These are phyloP conservation scores for Lomographa bimaculata DNA, from an alignment of 2,888 invertebrate genomes.

Conservation along the genomic window DNA sequence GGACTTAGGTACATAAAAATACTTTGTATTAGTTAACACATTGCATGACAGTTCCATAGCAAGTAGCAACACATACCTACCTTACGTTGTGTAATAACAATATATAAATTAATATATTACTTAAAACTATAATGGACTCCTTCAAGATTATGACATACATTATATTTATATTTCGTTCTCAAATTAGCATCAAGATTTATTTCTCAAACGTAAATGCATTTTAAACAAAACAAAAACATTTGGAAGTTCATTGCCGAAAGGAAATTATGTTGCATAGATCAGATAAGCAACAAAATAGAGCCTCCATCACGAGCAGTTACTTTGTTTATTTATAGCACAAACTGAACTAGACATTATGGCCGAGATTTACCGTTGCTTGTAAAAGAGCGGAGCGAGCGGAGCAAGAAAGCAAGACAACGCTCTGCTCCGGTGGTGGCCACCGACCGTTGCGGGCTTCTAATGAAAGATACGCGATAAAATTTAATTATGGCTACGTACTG, in stretches of 20 bases:
- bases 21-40: too few relatives aligned
- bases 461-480: constrained; percentile 69
- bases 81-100: too few relatives aligned
- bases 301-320: constrained; percentile 12
- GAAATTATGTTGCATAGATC: constrained; percentile 10
- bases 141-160: too few relatives aligned
- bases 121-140: too few relatives aligned
- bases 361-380: constrained; percentile 60
- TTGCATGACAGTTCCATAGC: too few relatives aligned
- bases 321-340: constrained; percentile 30
- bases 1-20: too few relatives aligned
- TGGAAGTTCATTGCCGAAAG: constrained; percentile 4
- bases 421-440: constrained; percentile 56
- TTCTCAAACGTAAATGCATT: too few relatives aligned
- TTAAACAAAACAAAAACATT: too few relatives aligned
- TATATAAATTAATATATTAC: too few relatives aligned
- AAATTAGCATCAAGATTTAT: too few relatives aligned
- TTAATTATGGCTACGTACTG: constrained; percentile 68
- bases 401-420: constrained; percentile 66
- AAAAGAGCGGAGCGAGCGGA: constrained; percentile 36
- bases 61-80: too few relatives aligned
- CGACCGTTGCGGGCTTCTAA: constrained; percentile 57
- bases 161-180: too few relatives aligned
- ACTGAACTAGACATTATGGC: constrained; percentile 58
- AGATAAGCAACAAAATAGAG: constrained; percentile 13